Base-by-base conservation (phyloP, 2,888 invertebrate species). In the Pinctada fucata region DNA sequence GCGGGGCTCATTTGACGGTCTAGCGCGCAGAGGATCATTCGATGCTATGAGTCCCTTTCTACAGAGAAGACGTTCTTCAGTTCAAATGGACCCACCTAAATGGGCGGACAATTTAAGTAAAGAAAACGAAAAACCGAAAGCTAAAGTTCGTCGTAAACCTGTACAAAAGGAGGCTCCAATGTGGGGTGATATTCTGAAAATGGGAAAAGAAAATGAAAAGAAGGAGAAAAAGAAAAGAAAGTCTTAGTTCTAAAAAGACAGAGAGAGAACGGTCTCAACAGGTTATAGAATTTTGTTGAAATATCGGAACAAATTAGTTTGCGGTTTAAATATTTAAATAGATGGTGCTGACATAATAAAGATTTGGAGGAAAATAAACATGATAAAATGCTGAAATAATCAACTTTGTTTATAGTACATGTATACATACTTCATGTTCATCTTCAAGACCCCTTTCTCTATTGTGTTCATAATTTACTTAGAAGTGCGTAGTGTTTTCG, bases 151-250 rank as follows among this genome's bases (percentile, higher is more conserved):
- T 1, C 6, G 13, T 58, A 58, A 58, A 58, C 6, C 6, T 13
- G 58, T 10, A 1, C 6, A 58, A 10, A 58, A 58, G 13, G 58
- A 58, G 13, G 8, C 58, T 10, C 58, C 58, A 58, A 58, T 58
- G 58, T 58, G 58, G 58, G 58, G 58, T 1, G 58, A 58, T 13
- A 58, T 58, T 58, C 13, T 58, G 58, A 58, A 58, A 58, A 58
- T 58, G 58, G 58, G 58, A 58, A 58, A 13, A 58, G 58, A 58
- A 58, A 58, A 58, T 13, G 58, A 58, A 58, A 58, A 58, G 58
- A 58, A 58, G 13, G 58, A 13, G 13, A 58, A 58, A 58, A 58
- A 58, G 58, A 58, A 58, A 58, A 58, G 13, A 13, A 58, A 58
- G 13, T 58, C 58, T 58, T 13, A 58, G 58, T 31, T 31, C 31